phyloP scores from a whole-genome alignment of 2,113 vertebrate species.

The Theristicus caerulescens region DNA sequence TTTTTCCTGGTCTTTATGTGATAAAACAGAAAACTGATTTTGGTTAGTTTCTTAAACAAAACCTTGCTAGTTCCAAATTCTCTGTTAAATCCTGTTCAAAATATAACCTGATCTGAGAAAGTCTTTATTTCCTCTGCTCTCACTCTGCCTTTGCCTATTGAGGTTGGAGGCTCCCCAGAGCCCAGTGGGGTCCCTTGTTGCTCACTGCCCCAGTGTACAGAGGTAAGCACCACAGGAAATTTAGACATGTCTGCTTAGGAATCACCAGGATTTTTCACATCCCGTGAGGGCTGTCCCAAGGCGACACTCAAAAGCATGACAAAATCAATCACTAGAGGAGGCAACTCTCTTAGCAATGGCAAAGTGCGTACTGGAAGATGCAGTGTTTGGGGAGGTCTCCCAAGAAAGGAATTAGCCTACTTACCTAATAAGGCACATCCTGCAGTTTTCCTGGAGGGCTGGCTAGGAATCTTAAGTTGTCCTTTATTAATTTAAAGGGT shows the following conservation, averaged over 20 bases:
- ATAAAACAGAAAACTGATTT: background rate
- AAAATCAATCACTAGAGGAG: background rate
- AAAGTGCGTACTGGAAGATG: background rate
- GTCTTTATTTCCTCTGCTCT: background rate
- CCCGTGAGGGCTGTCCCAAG: background rate
- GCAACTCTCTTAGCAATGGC: background rate
- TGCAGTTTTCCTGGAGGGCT: background rate
- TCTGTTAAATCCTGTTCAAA: background rate
- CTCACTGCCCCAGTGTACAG: background rate
- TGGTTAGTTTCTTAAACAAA: background rate
- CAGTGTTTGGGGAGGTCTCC: background rate
- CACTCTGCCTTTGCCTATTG: background rate
- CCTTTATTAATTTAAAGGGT: background rate
- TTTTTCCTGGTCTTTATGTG: background rate
- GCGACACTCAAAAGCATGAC: rapidly evolving
- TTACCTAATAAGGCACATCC: background rate
- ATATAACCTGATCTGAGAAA: background rate
- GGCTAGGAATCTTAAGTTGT: background rate
- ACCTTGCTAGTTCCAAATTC: background rate
- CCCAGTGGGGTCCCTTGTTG: background rate
- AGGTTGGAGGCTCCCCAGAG: background rate
- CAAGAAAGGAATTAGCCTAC: background rate
- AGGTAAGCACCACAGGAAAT: background rate
- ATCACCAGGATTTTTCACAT: background rate
- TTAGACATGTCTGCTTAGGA: background rate